These are phyloP conservation scores for Orthosia cruda DNA, from an alignment of 2,888 invertebrate genomes.

Conservation along the genomic window DNA sequence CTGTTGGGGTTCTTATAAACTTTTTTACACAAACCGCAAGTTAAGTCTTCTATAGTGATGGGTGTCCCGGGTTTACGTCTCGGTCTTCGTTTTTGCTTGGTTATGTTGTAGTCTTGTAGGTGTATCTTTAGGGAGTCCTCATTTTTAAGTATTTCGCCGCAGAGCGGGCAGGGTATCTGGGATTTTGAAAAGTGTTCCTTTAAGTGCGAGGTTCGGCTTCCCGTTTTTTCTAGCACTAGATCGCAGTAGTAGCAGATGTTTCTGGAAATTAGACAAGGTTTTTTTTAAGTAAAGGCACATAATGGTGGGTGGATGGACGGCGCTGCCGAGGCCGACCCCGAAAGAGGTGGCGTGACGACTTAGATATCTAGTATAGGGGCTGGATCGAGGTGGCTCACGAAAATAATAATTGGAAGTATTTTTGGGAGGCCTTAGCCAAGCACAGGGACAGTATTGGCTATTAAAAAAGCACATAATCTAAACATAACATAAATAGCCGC, in stretches of 20 bases:
- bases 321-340: no score
- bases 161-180: constrained; percentile 79
- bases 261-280: constrained; percentile 71
- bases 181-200: constrained; percentile 78
- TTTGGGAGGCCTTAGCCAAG: no score
- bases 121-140: constrained; percentile 81
- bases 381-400: no score
- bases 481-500: no score
- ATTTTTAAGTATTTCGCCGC: constrained; percentile 84
- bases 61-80: constrained; percentile 84
- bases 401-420: no score
- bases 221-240: constrained; percentile 65
- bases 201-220: constrained; percentile 73
- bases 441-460: no score
- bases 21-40: constrained; percentile 85
- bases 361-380: no score
- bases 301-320: no score
- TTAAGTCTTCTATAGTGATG: constrained; percentile 84
- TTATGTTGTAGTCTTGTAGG: constrained; percentile 76
- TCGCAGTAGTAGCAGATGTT: constrained; percentile 81
- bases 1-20: constrained; percentile 84
- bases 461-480: no score
- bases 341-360: no score
- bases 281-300: neutral
- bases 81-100: constrained; percentile 79